These are phyloP conservation scores for Arothron firmamentum DNA, from an alignment of 2,113 vertebrate species.

Conservation along the genomic window DNA sequence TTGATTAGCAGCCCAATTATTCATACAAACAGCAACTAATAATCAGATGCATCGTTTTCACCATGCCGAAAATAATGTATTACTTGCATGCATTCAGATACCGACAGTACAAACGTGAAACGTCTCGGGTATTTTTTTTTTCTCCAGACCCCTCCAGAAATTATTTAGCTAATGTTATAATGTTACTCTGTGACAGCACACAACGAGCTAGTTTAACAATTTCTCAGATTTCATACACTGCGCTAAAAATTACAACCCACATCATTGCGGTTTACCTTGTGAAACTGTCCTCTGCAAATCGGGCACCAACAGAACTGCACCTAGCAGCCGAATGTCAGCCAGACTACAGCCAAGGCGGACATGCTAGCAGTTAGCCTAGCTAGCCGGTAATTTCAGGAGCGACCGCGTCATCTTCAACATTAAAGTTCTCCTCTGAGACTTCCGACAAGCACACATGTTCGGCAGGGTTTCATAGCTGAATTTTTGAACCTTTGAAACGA, in stretches of 20 bases:
- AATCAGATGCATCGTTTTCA: conserved; percentile 31
- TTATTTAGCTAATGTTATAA: conserved; percentile 51
- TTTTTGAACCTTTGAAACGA: conserved; percentile 45
- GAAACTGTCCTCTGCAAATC: conserved; percentile 40
- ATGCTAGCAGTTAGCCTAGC: conserved; percentile 70
- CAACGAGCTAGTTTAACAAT: conserved; percentile 30
- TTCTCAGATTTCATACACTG: conserved; percentile 8
- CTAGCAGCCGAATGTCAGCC: conserved; percentile 58
- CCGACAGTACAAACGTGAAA: conserved; percentile 25
- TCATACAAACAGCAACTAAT: conserved; percentile 47
- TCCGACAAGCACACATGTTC: conserved; percentile 28
- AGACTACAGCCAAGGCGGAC: conserved; percentile 64
- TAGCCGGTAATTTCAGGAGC: conserved; percentile 70
- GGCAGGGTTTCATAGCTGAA: conserved; percentile 44
- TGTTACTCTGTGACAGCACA: conserved; percentile 55
- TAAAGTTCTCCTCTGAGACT: conserved; percentile 41
- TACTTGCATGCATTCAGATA: conserved; percentile 32
- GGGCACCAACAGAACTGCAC: conserved; percentile 39
- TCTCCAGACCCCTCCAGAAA: conserved; percentile 49
- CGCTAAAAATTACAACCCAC: conserved; percentile 9
- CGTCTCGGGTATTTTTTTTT: conserved; percentile 41
- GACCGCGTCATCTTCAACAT: conserved; percentile 73
- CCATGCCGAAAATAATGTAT: conserved; percentile 26
- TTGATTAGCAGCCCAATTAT: conserved; percentile 68
- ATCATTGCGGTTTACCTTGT: conserved; percentile 52